Base-by-base conservation (phyloP, 2,113 vertebrate species). In the Sander vitreus region DNA sequence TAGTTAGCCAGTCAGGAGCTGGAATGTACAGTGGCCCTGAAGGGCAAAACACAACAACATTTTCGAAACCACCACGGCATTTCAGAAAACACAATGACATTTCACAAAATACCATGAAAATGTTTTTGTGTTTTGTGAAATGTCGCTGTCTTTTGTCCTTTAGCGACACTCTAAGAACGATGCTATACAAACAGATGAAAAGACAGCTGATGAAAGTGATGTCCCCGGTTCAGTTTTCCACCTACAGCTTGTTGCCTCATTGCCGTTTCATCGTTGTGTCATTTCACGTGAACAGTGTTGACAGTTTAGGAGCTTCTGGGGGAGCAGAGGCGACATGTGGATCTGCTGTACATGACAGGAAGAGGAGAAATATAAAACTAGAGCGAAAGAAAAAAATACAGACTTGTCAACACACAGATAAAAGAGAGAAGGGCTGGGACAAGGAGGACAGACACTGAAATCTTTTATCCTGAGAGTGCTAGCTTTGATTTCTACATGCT, bases 251-350 rank as follows among this genome's bases (percentile, higher is more conserved):
- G 63, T 75, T 78, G 48, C 67, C 68, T 82, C 76, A 6, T 47
- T 27, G 67, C 72, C 13, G 54, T 85, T 77, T 85, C 59, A 76
- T 75, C 6, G 15, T 67, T 54, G 86, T 88, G 76, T 81, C 77
- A 73, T 76, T 67, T 84, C 45, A 54, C 27, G 5, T 43, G 79
- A 80, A 27, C n/a, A 59, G 68, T 27, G 75, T 48, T 79, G 88
- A 88, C 88, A 90, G 76, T 64, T 66, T 43, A n/a, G 30, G 63
- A 67, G 77, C 66, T 50, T 78, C n/a, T 57, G 53, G 65, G 47
- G 66, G 50, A 73, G 70, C 60, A 47, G 73, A 71, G 54, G 66
- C 4, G 58, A 78, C 73, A 39, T 33, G 55, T 65, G 51, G 73
- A 70, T 85, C 51, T 66, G 69, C 57, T 72, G 47, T 59, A 65